These are phyloP conservation scores for Jaculus jaculus DNA, from an alignment of 2,113 vertebrate genomes.

Conservation along the genomic window DNA sequence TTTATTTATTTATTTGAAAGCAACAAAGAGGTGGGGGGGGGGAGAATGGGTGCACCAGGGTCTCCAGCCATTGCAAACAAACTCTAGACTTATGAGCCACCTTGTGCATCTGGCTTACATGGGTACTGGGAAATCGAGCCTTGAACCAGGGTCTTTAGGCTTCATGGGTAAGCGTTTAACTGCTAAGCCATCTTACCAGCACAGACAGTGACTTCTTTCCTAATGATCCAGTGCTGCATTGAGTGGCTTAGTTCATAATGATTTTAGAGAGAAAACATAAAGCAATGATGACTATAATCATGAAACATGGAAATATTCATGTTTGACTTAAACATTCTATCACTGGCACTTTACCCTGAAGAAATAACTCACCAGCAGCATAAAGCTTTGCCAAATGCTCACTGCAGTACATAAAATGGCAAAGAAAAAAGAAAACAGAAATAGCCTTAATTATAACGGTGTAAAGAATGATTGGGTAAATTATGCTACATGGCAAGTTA, in stretches of 20 bases:
- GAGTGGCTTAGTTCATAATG: constrained; percentile 27
- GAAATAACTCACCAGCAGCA: constrained; percentile 15
- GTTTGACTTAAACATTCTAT: neutral
- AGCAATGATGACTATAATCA: constrained; percentile 38
- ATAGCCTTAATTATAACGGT: constrained; percentile 10
- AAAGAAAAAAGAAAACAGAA: neutral
- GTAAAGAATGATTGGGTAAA: constrained; percentile 25
- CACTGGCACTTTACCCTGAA: neutral
- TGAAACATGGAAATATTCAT: neutral
- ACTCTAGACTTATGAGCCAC: no score
- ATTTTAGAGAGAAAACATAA: constrained; percentile 30
- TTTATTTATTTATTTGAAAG: no score
- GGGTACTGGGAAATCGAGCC: no score
- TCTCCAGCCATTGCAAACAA: no score
- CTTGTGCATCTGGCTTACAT: no score
- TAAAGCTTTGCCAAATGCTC: constrained; percentile 3
- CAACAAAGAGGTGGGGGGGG: no score
- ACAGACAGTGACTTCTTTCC: neutral
- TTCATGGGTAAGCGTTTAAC: no score
- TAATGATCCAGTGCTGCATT: neutral
- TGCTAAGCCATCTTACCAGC: no score
- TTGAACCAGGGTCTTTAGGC: no score
- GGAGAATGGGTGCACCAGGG: no score
- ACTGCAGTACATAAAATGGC: neutral
- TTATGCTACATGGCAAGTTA: neutral